A percentile compares a stretch with the other conserved stretches of the same genome.
Evolutionary conservation across 2,888 invertebrate genomes (phyloP).

Genomic region (Hybos culiciformis): DNA sequence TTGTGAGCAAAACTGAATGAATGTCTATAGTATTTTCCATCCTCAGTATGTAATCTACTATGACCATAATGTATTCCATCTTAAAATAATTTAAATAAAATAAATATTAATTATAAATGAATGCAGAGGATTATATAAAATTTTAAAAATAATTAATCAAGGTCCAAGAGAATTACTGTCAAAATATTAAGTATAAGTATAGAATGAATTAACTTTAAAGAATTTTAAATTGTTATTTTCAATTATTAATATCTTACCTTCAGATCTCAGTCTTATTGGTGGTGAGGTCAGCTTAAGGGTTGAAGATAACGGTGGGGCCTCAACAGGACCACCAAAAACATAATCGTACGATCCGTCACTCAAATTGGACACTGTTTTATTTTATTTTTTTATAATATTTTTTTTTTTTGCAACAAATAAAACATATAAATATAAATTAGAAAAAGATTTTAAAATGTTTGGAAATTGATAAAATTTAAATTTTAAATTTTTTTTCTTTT

Average conservation of each 20-base stretch:
- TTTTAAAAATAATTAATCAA: too few relatives aligned
- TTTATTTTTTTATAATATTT: constrained; percentile 12
- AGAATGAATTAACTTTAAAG: too few relatives aligned
- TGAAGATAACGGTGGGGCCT: constrained; percentile 34
- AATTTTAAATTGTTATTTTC: too few relatives aligned
- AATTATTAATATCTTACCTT: too few relatives aligned
- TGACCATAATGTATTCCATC: constrained; percentile 29
- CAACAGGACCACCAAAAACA: constrained; percentile 38
- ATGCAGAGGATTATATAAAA: constrained; percentile 2
- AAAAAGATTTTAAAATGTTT: constrained; percentile 2
- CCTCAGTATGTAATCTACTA: constrained; percentile 27
- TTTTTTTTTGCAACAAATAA: constrained; percentile 8
- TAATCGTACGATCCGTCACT: constrained; percentile 39
- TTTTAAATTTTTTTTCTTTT: constrained; percentile 1
- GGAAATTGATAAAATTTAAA: constrained; percentile 7
- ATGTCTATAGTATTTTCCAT: constrained; percentile 36
- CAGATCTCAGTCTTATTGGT: constrained; percentile 36
- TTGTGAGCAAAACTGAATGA: constrained; percentile 36
- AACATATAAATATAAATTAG: constrained; percentile 2
- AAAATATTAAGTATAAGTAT: too few relatives aligned
- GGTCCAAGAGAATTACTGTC: too few relatives aligned
- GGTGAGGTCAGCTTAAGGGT: constrained; percentile 39
- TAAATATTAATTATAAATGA: not conserved
- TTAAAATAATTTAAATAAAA: constrained; percentile 12
- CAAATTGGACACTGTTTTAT: constrained; percentile 38